Base-by-base conservation (phyloP, 2,113 vertebrate species). In the Sinosuthora webbiana region DNA sequence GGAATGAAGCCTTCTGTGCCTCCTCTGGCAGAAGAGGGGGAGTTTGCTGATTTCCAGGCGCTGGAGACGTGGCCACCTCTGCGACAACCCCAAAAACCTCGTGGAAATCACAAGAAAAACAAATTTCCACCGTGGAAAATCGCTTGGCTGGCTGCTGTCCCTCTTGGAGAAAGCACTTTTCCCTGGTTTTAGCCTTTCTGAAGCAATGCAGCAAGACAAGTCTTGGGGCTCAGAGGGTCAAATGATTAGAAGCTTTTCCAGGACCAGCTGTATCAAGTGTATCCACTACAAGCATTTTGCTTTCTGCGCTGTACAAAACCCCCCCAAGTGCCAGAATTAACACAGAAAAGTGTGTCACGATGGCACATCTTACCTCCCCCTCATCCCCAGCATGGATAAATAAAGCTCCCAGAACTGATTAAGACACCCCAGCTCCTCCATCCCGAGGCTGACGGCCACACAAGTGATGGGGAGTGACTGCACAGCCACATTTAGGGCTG, bases 61-160 rank as follows among this genome's bases (percentile, higher is more conserved):
- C 35, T 74, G 47, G 68, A 87, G 68, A 22, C 3, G 52, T 1
- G 39, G 30, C 25, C 44, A 28, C 28, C 16, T 35, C 89, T 52
- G 47, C 63, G 28, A 56, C 1, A 41, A n/a, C 41, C 37, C 57
- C n/a, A 13, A 28, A 60, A 75, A 13, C 19, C 13, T 41, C 2
- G 8, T 30, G 56, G 37, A 62, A 91, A 59, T 6, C 4, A 15
- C 33, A 39, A 50, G 17, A 55, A 84, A 60, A 69, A 22, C 30
- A 21, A 33, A 52, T 53, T 87, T 45, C 41, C 20, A 11, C 3
- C 0, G 0, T 1, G 27, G 79, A 27, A 27, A 86, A 60, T 41
- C 1, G 0, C 49, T 39, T 13, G 49, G 83, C 76, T 80, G 0
- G 1, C 45, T 45, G 30, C 1, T 27, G 2, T 4, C 67, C 18